Percentiles rank a stretch among this genome's conserved stretches.
Conservation (phyloP, 2,888 invertebrate species). For the Lepidonotus clava region DNA sequence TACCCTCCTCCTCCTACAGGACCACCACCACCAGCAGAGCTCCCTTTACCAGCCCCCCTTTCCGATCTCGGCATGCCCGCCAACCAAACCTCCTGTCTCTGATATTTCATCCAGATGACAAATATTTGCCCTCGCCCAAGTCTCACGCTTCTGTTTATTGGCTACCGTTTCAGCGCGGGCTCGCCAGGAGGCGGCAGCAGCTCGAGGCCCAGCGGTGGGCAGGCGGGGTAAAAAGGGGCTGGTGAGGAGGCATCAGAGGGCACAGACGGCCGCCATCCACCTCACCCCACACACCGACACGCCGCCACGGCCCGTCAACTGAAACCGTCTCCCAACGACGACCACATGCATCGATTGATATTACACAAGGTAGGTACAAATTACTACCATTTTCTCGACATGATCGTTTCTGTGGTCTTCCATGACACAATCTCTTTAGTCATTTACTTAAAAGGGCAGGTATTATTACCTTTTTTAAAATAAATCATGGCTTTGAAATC, state of each 20-base stretch:
- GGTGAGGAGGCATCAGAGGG: neutral
- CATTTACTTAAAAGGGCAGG: too few relatives aligned
- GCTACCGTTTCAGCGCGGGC: constrained; percentile 15
- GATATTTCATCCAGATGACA: constrained; percentile 46
- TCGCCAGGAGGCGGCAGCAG: neutral
- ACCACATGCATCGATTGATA: too few relatives aligned
- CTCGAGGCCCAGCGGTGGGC: neutral
- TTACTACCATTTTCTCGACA: too few relatives aligned
- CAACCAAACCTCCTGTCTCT: constrained; percentile 22
- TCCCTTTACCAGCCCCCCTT: neutral
- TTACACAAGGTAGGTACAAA: too few relatives aligned
- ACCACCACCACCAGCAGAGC: neutral
- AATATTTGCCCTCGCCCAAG: constrained; percentile 28
- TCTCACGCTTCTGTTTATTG: constrained; percentile 41
- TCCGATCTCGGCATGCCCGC: neutral
- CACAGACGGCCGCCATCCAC: neutral
- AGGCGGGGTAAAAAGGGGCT: constrained; percentile 10
- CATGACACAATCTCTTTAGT: too few relatives aligned
- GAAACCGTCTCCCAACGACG: too few relatives aligned
- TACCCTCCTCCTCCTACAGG: neutral
- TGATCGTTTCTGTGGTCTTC: too few relatives aligned
- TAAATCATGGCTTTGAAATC: too few relatives aligned
- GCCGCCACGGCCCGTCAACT: neutral
- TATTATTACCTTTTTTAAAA: too few relatives aligned
- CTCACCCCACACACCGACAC: neutral